Evolutionary conservation across 2,113 vertebrate genomes (phyloP).

Genomic region (Anoplopoma fimbria): DNA sequence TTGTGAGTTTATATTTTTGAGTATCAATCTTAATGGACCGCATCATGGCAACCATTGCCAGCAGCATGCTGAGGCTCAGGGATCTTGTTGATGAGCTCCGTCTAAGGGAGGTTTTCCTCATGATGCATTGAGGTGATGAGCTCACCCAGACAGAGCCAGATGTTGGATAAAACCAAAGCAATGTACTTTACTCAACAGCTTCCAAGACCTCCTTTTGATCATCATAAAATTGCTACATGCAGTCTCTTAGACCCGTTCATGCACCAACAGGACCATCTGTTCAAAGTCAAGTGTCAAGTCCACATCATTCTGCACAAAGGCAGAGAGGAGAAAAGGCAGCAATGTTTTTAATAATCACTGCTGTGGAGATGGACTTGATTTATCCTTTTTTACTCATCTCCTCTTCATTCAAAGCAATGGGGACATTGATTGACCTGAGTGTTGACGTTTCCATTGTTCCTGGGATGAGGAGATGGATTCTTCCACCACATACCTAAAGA

Average conservation of each 20-base stretch:
- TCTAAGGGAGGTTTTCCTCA: background rate
- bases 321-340: background rate
- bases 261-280: conserved; percentile 14
- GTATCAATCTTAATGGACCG: background rate
- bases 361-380: no score
- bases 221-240: background rate
- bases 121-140: conserved; percentile 3
- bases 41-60: background rate
- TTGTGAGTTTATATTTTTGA: background rate
- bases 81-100: background rate
- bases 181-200: background rate
- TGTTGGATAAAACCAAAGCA: conserved; percentile 11
- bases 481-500: background rate
- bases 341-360: background rate
- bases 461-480: background rate
- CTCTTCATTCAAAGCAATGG: background rate
- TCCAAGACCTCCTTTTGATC: background rate
- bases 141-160: conserved; percentile 16
- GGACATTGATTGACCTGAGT: background rate
- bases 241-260: background rate
- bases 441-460: background rate
- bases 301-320: background rate
- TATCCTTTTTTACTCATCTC: background rate
- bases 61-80: background rate
- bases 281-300: conserved; percentile 9